phyloP scores from a whole-genome alignment of 1,140 invertebrate species.

The Solenopsis invicta region DNA sequence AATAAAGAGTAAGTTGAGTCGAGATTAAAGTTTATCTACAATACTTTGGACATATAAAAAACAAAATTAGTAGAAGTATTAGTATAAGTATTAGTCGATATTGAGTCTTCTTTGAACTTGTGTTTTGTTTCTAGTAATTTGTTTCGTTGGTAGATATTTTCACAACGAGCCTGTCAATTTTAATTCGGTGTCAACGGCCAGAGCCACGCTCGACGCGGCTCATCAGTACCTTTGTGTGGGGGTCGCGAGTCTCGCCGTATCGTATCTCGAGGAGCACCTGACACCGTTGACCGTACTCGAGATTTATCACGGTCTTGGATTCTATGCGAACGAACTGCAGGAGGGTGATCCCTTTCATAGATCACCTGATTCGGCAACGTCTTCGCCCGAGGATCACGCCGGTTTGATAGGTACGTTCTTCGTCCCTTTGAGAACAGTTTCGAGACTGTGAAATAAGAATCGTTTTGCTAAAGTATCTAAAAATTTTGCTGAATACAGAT shows the following conservation, averaged over 20 bases:
- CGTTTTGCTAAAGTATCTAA: too few relatives aligned
- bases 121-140: slow-evolving; percentile 7
- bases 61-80: neutral
- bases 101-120: neutral
- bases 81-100: neutral
- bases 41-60: neutral
- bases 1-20: too few relatives aligned
- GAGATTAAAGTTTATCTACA: too few relatives aligned
- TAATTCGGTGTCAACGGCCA: slow-evolving; percentile 89
- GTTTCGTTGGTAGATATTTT: slow-evolving; percentile 86
- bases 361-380: slow-evolving; percentile 65
- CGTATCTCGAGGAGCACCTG: slow-evolving; percentile 87
- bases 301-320: slow-evolving; percentile 85
- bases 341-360: slow-evolving; percentile 29
- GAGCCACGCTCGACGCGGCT: slow-evolving; percentile 90
- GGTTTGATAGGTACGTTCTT: slow-evolving; percentile 77
- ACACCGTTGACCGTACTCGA: slow-evolving; percentile 86
- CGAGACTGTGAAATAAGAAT: too few relatives aligned
- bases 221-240: slow-evolving; percentile 90
- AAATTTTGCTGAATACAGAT: too few relatives aligned
- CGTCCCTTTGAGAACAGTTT: neutral
- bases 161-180: slow-evolving; percentile 89
- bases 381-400: slow-evolving; percentile 76
- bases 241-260: slow-evolving; percentile 88
- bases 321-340: slow-evolving; percentile 80